Percentiles rank a stretch among this genome's conserved stretches.
Evolutionary conservation across 2,797 vertebrate genomes (phyloP).

Genomic region (Nothura maculosa): DNA sequence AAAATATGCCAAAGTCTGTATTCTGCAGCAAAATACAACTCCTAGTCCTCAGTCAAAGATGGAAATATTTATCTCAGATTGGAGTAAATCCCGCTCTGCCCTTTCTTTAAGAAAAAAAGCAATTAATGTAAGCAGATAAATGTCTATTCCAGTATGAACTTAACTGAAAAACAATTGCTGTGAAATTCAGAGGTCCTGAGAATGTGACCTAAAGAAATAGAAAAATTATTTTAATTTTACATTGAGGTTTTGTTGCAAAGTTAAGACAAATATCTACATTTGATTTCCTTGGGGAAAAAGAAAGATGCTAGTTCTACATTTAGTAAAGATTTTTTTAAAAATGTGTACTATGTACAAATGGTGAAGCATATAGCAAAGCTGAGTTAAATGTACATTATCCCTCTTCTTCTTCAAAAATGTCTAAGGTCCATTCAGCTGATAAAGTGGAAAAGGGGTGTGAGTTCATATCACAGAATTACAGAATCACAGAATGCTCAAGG

Average conservation of each 20-base stretch:
- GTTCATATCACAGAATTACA: no score
- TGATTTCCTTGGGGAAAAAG: background rate
- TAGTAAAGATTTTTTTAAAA: background rate
- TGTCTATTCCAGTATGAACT: background rate
- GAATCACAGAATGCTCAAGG: no score
- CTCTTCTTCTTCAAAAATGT: background rate
- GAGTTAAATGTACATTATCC: background rate
- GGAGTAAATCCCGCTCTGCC: background rate
- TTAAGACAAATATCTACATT: background rate
- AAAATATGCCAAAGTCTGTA: background rate
- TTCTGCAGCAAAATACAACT: background rate
- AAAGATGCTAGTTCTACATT: background rate
- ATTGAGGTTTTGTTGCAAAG: background rate
- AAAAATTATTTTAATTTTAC: background rate
- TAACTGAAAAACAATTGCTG: background rate
- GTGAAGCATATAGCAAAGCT: background rate
- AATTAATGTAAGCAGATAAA: background rate
- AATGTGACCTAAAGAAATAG: background rate
- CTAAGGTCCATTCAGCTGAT: background rate
- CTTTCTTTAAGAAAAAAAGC: background rate
- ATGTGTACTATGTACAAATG: background rate
- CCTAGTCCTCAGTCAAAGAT: background rate
- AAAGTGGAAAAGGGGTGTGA: background rate
- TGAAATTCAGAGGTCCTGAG: background rate
- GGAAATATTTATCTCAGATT: background rate